These are phyloP conservation scores for Uromys caudimaculatus DNA, from an alignment of 2,797 vertebrate genomes.

Conservation along the genomic window DNA sequence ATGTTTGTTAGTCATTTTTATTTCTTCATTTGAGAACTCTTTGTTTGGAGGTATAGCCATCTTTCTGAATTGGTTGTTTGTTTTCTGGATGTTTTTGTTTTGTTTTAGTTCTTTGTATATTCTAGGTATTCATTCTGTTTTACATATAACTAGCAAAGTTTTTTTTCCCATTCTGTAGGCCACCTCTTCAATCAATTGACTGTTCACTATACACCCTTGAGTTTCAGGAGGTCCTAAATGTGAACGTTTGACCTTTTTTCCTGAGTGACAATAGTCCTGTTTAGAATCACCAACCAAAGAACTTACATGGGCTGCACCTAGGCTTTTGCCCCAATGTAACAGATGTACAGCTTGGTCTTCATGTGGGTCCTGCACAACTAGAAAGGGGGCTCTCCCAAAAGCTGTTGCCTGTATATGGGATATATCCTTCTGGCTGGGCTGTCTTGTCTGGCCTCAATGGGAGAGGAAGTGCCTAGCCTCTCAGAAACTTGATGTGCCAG, in stretches of 20 bases:
- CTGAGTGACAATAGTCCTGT: background rate
- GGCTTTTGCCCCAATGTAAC: background rate
- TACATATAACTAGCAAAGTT: background rate
- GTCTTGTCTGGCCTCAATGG: background rate
- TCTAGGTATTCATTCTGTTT: background rate
- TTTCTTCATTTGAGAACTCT: background rate
- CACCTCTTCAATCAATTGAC: background rate
- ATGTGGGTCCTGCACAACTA: background rate
- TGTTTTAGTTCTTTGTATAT: background rate
- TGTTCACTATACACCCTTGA: background rate
- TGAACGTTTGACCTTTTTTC: background rate
- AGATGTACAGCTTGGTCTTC: background rate
- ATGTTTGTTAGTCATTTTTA: background rate
- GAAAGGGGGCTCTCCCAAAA: background rate
- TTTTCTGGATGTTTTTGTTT: background rate
- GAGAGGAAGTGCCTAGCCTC: background rate
- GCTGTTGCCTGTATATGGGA: background rate
- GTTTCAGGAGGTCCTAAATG: background rate
- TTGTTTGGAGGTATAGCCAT: background rate
- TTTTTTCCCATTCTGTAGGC: background rate
- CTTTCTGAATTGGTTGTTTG: background rate
- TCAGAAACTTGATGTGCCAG: background rate
- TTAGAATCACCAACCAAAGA: background rate
- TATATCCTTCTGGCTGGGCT: background rate
- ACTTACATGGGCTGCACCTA: background rate